Percentiles rank a stretch among this genome's conserved stretches.
phyloP scores from a whole-genome alignment of 2,888 invertebrate genomes.

The Lasioglossum pauxillum region DNA sequence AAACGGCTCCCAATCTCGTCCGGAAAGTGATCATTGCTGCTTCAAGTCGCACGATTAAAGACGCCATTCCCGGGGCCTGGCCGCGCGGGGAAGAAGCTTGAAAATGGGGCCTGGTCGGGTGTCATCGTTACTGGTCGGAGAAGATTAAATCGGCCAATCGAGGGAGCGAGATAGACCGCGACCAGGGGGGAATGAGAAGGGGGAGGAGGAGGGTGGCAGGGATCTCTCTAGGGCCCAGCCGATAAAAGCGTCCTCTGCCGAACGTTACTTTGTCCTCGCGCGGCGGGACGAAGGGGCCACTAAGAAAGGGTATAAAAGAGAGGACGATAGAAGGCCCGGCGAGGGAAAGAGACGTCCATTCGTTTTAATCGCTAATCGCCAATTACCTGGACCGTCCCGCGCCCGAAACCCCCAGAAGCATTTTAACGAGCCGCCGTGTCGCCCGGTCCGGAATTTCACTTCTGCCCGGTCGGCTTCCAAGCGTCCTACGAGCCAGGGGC shows the following conservation, averaged over 20 bases:
- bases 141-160: slow-evolving; percentile 55
- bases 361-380: slow-evolving; percentile 85
- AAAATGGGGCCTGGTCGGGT: slow-evolving; percentile 39
- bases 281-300: slow-evolving; percentile 18
- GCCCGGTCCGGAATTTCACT: slow-evolving; percentile 82
- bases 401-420: slow-evolving; percentile 84
- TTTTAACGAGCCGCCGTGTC: slow-evolving; percentile 85
- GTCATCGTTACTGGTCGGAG: slow-evolving; percentile 44
- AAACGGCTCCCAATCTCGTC: slow-evolving; percentile 50
- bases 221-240: slow-evolving; percentile 31
- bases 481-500: slow-evolving; percentile 41
- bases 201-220: neutral
- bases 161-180: neutral
- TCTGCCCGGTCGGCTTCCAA: slow-evolving; percentile 67
- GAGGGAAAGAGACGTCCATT: slow-evolving; percentile 75
- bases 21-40: slow-evolving; percentile 49
- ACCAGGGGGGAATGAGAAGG: fast-evolving
- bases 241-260: slow-evolving; percentile 50
- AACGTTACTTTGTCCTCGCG: slow-evolving; percentile 47
- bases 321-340: neutral
- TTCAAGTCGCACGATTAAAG: slow-evolving; percentile 63
- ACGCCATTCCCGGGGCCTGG: slow-evolving; percentile 41
- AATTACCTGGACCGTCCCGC: slow-evolving; percentile 83
- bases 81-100: slow-evolving; percentile 32
- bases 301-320: slow-evolving; percentile 14